Evolutionary conservation across 1,140 invertebrate species (phyloP).

Genomic region (Mactra quadrangularis): DNA sequence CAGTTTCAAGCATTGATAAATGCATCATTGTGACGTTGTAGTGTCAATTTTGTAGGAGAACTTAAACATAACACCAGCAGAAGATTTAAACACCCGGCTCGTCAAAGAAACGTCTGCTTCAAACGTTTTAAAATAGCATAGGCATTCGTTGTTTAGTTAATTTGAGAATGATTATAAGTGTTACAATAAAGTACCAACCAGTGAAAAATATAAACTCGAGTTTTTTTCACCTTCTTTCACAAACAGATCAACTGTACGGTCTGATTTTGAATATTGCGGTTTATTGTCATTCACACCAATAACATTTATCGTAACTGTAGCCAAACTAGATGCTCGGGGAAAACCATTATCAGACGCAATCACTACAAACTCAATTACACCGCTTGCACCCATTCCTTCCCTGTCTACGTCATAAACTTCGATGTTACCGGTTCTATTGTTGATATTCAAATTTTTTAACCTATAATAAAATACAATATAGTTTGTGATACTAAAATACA

Average conservation of each 20-base stretch:
- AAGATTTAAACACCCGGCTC: too few species aligned
- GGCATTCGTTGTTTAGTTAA: too few species aligned
- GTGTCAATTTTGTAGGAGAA: too few species aligned
- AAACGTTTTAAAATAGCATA: too few species aligned
- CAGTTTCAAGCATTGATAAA: too few species aligned
- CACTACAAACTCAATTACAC: not conserved
- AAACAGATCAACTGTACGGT: not conserved
- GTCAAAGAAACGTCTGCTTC: too few species aligned
- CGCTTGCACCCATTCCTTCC: not conserved
- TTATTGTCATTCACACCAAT: slow-evolving; percentile 7
- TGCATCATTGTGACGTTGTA: too few species aligned
- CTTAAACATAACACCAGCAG: too few species aligned
- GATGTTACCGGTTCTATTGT: not conserved
- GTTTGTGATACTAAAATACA: too few species aligned
- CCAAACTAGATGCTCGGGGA: not conserved
- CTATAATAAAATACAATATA: not conserved
- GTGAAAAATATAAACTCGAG: not conserved
- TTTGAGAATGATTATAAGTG: too few species aligned
- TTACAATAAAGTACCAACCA: too few species aligned
- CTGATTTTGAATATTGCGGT: not conserved
- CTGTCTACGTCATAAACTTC: not conserved
- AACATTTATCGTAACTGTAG: not conserved
- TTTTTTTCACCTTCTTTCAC: not conserved
- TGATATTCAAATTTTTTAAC: not conserved
- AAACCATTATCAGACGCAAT: not conserved